A percentile compares a stretch with the other conserved stretches of the same genome.
Conservation (phyloP, 2,888 invertebrate species). For the Dynastes hyllus region DNA sequence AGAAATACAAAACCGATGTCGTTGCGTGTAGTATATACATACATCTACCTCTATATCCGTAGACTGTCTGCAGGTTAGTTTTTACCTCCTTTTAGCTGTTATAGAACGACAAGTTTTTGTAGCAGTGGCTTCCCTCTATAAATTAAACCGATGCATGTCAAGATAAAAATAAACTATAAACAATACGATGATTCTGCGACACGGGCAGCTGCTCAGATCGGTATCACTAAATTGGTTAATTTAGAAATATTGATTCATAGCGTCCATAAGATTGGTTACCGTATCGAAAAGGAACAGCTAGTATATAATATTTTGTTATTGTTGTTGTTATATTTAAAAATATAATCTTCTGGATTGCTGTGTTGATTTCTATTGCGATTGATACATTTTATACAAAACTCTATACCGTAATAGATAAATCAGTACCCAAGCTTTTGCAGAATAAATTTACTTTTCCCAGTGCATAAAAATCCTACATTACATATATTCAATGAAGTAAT, state of each 20-base stretch:
- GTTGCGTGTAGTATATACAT: neutral
- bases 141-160: constrained; percentile 60
- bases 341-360: no score
- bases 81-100: constrained; percentile 1
- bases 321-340: no score
- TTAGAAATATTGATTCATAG: constrained; percentile 69
- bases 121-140: constrained; percentile 51
- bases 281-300: constrained; percentile 49
- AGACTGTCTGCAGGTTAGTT: no score
- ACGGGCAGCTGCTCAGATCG: constrained; percentile 63
- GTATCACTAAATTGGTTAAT: constrained; percentile 70
- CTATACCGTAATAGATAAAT: no score
- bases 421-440: no score
- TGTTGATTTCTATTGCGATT: no score
- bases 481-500: no score
- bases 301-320: neutral
- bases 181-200: constrained; percentile 55
- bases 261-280: constrained; percentile 56
- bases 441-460: no score
- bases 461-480: no score
- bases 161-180: constrained; percentile 61
- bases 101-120: constrained; percentile 61
- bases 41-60: no score
- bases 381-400: no score
- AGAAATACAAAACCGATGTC: no score